phyloP scores from a whole-genome alignment of 2,113 vertebrate species.

The Tretioscincus oriximinensis region DNA sequence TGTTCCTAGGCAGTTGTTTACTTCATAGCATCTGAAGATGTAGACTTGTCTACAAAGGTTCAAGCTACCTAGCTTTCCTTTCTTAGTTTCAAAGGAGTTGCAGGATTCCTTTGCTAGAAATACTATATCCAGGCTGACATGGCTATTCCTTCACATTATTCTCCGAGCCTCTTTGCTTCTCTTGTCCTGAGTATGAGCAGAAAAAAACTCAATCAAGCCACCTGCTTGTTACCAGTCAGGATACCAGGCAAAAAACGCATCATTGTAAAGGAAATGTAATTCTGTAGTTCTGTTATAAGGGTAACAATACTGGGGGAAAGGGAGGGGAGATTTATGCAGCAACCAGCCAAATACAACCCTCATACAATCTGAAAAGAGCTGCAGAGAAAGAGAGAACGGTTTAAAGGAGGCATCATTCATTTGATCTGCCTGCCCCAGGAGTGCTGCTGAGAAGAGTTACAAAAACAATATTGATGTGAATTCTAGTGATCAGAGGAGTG shows the following conservation, averaged over 20 bases:
- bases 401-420: background rate
- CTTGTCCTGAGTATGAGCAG: background rate
- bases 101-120: too few species aligned
- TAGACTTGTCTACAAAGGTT: too few species aligned
- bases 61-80: too few species aligned
- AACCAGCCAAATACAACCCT: background rate
- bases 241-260: conserved; percentile 1
- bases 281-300: background rate
- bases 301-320: background rate
- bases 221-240: conserved; percentile 15
- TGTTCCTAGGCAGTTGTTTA: too few species aligned
- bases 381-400: background rate
- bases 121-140: too few species aligned
- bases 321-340: background rate
- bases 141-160: too few species aligned
- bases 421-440: background rate
- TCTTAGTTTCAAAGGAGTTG: too few species aligned
- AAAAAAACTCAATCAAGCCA: conserved; percentile 1
- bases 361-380: background rate
- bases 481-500: background rate
- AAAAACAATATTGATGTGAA: background rate
- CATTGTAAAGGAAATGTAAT: background rate
- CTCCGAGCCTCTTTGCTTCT: rapidly evolving
- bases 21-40: too few species aligned
- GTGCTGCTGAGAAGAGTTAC: background rate